phyloP scores from a whole-genome alignment of 2,888 invertebrate genomes.

The Tetrapedia diversipes region DNA sequence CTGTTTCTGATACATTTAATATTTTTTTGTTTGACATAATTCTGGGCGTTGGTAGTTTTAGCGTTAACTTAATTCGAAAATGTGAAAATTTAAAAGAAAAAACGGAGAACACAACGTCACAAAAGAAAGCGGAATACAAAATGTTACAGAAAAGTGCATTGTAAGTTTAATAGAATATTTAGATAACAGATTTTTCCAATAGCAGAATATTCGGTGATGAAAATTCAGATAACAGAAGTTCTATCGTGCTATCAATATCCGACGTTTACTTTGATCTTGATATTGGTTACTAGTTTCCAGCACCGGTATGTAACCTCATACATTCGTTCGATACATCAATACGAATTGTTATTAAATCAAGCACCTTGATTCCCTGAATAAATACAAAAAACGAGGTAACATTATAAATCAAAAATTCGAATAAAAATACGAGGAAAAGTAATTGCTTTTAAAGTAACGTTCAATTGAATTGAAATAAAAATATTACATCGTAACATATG shows the following conservation, averaged over 20 bases:
- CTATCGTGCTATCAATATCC: not conserved
- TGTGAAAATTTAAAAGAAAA: too few relatives aligned
- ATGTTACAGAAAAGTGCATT: not conserved
- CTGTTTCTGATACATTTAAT: too few relatives aligned
- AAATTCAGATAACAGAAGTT: slow-evolving; percentile 20
- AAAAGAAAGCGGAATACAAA: not conserved
- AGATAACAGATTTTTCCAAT: not conserved
- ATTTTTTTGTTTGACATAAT: too few relatives aligned
- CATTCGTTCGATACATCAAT: not conserved
- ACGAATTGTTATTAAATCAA: not conserved
- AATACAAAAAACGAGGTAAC: not conserved
- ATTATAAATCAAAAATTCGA: not conserved
- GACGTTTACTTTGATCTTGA: slow-evolving; percentile 21
- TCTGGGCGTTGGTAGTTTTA: too few relatives aligned
- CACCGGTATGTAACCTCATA: not conserved
- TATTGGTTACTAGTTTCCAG: slow-evolving; percentile 12
- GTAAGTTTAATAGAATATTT: slow-evolving; percentile 18
- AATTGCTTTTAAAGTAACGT: not conserved
- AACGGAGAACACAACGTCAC: too few relatives aligned
- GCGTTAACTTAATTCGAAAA: too few relatives aligned
- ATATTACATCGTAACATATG: not conserved
- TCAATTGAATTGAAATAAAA: not conserved
- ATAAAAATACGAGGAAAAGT: too few relatives aligned
- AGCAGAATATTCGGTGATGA: slow-evolving; percentile 4
- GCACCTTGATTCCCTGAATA: too few relatives aligned